Conservation (phyloP, 1,140 invertebrate species). For the Magallana ariakensis region DNA sequence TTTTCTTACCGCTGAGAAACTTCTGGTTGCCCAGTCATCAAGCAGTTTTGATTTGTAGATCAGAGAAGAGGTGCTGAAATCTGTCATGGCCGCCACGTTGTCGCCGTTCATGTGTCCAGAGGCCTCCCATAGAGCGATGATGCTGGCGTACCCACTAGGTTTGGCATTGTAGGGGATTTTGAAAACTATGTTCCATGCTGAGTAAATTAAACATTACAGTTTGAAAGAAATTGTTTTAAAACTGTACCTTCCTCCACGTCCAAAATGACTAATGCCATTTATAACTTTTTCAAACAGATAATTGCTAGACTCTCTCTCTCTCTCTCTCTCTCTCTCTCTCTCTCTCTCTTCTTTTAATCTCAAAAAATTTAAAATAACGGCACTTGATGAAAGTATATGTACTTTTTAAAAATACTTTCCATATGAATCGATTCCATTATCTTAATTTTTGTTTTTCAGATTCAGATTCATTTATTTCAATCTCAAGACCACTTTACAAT, state of each 20-base stretch:
- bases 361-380: background rate
- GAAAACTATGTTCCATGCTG: slow-evolving; percentile 56
- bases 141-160: slow-evolving; percentile 47
- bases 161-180: slow-evolving; percentile 39
- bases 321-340: background rate
- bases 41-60: slow-evolving; percentile 48
- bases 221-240: background rate
- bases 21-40: slow-evolving; percentile 46
- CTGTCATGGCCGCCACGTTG: slow-evolving; percentile 24
- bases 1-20: slow-evolving; percentile 47
- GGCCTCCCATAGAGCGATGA: slow-evolving; percentile 44
- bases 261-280: background rate
- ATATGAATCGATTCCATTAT: background rate
- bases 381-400: background rate
- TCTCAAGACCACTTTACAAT: too few relatives aligned
- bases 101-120: slow-evolving; percentile 44
- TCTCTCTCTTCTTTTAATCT: background rate
- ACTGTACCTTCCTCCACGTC: background rate
- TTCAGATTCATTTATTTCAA: too few relatives aligned
- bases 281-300: too few relatives aligned
- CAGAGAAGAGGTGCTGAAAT: slow-evolving; percentile 33
- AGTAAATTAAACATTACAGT: background rate
- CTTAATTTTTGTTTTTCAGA: too few relatives aligned
- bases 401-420: background rate
- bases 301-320: too few relatives aligned